Evolutionary conservation across 2,113 vertebrate genomes (phyloP).

Genomic region (Lucifuga dentata): DNA sequence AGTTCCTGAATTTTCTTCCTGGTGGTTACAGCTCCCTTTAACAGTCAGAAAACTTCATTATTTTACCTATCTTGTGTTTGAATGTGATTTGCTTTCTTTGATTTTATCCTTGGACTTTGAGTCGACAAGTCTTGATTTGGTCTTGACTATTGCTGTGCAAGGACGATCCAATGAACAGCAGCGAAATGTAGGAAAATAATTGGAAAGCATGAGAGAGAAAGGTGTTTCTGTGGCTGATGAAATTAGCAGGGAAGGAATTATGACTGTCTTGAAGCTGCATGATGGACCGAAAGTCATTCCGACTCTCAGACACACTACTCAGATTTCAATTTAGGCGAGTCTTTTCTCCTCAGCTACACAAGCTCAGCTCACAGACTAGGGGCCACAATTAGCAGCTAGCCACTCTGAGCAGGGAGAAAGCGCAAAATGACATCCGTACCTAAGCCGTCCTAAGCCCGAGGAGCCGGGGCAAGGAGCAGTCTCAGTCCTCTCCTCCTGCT

Average conservation of each 20-base stretch:
- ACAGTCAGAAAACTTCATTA: too few relatives aligned
- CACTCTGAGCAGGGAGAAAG: constrained; percentile 73
- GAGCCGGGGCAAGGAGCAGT: constrained; percentile 56
- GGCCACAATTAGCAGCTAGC: constrained; percentile 83
- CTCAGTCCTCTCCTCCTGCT: constrained; percentile 57
- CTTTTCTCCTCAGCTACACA: constrained; percentile 70
- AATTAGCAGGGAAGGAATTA: constrained; percentile 67
- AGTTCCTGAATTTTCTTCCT: too few relatives aligned
- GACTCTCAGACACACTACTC: constrained; percentile 80
- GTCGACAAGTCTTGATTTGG: not conserved
- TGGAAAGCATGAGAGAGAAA: constrained; percentile 32
- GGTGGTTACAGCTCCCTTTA: too few relatives aligned
- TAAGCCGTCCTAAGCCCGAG: constrained; percentile 83
- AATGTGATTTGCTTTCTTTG: not conserved
- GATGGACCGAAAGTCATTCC: constrained; percentile 54
- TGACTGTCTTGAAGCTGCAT: constrained; percentile 64
- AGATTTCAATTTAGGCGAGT: constrained; percentile 84
- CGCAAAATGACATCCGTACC: constrained; percentile 76
- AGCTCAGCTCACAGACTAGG: constrained; percentile 76
- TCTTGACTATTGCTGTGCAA: constrained; percentile 10
- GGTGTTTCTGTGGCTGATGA: constrained; percentile 68
- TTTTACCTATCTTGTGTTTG: too few relatives aligned
- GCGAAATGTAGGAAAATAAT: constrained; percentile 48
- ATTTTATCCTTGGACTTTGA: constrained; percentile 10
- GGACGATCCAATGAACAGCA: constrained; percentile 53